These are phyloP conservation scores for Eupithecia pulchellata DNA, from an alignment of 2,888 invertebrate species.

Conservation along the genomic window DNA sequence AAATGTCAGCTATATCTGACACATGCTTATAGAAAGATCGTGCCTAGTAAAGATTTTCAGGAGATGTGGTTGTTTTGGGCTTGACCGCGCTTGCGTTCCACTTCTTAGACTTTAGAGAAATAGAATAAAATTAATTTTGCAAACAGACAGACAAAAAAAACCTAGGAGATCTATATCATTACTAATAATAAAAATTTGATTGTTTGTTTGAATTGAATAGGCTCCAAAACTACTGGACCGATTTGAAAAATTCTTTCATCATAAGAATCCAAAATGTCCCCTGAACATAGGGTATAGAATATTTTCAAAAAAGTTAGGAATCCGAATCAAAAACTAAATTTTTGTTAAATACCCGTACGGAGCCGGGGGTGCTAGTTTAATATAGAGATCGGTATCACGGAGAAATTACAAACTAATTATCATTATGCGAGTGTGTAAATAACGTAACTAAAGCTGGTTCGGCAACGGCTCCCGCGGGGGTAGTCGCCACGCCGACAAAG, in stretches of 20 bases:
- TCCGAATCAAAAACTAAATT: too few species aligned
- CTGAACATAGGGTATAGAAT: too few species aligned
- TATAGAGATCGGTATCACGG: not conserved
- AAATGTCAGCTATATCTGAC: conserved; percentile 41
- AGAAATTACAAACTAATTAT: not conserved
- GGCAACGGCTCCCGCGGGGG: not conserved
- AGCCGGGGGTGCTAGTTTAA: too few species aligned
- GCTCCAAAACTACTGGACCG: too few species aligned
- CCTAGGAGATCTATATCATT: too few species aligned
- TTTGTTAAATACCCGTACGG: too few species aligned
- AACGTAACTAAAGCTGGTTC: not conserved
- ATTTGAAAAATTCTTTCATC: too few species aligned
- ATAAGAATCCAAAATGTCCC: too few species aligned
- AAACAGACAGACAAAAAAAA: too few species aligned
- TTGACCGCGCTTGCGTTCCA: not conserved
- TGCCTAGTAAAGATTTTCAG: conserved; percentile 25
- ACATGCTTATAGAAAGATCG: conserved; percentile 32
- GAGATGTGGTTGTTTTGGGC: conserved; percentile 8
- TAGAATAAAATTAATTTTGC: not conserved
- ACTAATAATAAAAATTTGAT: too few species aligned
- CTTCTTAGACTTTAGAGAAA: not conserved
- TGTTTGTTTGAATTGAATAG: too few species aligned
- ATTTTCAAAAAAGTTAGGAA: too few species aligned
- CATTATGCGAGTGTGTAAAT: conserved; percentile 1
- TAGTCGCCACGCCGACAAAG: not conserved